Conservation (phyloP, 2,797 vertebrate genomes). For the Poecilia picta region DNA sequence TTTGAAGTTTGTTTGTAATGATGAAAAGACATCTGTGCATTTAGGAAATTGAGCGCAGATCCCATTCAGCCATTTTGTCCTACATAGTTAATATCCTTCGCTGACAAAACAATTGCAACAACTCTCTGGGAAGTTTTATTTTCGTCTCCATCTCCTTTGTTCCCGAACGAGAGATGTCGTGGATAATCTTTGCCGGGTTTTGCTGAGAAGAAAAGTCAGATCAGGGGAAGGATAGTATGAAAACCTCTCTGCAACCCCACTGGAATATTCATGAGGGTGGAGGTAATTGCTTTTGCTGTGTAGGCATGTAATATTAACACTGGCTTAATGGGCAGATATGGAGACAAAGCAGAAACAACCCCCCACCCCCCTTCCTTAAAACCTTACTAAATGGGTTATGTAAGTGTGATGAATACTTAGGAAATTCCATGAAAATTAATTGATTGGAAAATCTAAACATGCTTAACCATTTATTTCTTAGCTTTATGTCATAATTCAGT, state of each 20-base stretch:
- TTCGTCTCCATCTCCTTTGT: slow-evolving; percentile 38
- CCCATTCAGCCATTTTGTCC: slow-evolving; percentile 21
- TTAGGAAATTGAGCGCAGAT: slow-evolving; percentile 13
- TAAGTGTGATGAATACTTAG: slow-evolving; percentile 16
- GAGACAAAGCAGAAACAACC: slow-evolving; percentile 35
- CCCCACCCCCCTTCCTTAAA: slow-evolving; percentile 17
- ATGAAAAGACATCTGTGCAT: slow-evolving; percentile 31
- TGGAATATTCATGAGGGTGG: slow-evolving; percentile 57
- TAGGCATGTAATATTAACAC: slow-evolving; percentile 42
- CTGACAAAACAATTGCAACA: slow-evolving; percentile 33
- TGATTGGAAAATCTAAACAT: slow-evolving; percentile 5
- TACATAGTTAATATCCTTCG: slow-evolving; percentile 26
- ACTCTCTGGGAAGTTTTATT: slow-evolving; percentile 39
- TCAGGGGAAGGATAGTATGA: slow-evolving; percentile 35
- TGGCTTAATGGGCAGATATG: slow-evolving; percentile 38
- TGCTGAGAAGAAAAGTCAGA: slow-evolving; percentile 44
- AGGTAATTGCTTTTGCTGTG: slow-evolving; percentile 49
- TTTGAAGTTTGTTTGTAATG: slow-evolving; percentile 32
- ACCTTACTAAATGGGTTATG: slow-evolving; percentile 23
- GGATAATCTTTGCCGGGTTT: slow-evolving; percentile 27
- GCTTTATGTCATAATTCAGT: neutral
- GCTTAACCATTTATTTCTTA: neutral
- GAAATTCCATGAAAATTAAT: slow-evolving; percentile 7
- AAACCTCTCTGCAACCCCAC: slow-evolving; percentile 45
- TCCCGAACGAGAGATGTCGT: slow-evolving; percentile 29